Evolutionary conservation across 2,113 vertebrate species (phyloP).

Genomic region (Capricornis sumatraensis): DNA sequence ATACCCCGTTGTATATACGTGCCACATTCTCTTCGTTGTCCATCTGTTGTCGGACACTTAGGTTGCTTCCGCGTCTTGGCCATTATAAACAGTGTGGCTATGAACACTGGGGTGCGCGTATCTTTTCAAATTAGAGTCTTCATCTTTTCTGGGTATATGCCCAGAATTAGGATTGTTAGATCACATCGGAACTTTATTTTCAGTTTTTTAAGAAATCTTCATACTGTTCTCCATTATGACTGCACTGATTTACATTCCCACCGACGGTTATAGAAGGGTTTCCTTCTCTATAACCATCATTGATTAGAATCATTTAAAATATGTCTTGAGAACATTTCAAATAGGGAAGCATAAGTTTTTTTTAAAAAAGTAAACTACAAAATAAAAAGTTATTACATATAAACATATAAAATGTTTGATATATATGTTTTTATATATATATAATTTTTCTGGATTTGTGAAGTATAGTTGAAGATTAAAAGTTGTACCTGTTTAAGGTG

Average conservation of each 20-base stretch:
- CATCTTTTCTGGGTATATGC: not conserved
- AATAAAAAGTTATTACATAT: not conserved
- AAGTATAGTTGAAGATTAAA: not conserved
- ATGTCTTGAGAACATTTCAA: not conserved
- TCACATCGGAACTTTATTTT: not conserved
- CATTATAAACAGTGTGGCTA: accelerated
- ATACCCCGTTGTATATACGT: accelerated
- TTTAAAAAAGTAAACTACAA: not conserved
- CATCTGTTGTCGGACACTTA: not conserved
- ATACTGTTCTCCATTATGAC: not conserved
- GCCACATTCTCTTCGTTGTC: not conserved
- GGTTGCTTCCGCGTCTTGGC: not conserved
- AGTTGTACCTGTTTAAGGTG: not conserved
- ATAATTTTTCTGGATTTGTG: not conserved
- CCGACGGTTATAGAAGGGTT: not conserved
- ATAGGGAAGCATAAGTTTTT: not conserved
- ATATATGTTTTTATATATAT: not conserved
- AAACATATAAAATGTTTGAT: not conserved
- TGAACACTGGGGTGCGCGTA: not conserved
- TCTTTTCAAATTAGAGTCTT: not conserved
- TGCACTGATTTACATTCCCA: not conserved
- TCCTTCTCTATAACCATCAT: not conserved
- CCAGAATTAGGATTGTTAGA: not conserved
- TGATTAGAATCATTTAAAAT: not conserved
- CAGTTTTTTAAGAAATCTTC: not conserved